Percentiles rank a stretch among this genome's conserved stretches.
phyloP scores from a whole-genome alignment of 2,888 invertebrate genomes.

The Phortica okadai region DNA sequence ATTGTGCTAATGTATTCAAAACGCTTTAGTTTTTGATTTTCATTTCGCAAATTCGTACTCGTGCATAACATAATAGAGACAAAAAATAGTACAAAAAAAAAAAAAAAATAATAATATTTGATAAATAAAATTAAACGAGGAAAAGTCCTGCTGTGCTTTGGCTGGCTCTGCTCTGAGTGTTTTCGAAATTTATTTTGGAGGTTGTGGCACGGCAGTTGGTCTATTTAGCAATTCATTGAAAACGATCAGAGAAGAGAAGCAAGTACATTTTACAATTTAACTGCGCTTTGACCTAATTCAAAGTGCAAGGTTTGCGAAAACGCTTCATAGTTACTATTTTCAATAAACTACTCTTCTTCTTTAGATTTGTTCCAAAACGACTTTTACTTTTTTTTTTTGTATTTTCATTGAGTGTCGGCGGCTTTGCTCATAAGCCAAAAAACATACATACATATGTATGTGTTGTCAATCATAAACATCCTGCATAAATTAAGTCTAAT shows the following conservation, averaged over 20 bases:
- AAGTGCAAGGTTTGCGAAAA: conserved; percentile 28
- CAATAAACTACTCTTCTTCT: not conserved
- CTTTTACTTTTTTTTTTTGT: conserved; percentile 16
- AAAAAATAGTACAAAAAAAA: not conserved
- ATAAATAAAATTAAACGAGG: conserved; percentile 52
- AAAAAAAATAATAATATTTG: not conserved
- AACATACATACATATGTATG: too few relatives aligned
- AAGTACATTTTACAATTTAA: conserved; percentile 6
- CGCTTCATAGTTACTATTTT: not conserved
- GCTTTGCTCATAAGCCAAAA: not conserved
- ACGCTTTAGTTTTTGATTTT: too few relatives aligned
- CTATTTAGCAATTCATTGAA: conserved; percentile 16
- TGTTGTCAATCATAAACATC: conserved; percentile 59
- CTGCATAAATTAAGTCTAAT: conserved; percentile 50
- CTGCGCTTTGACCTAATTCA: conserved; percentile 30
- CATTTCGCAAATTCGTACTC: not conserved
- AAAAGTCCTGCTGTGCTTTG: conserved; percentile 61
- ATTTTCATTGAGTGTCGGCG: not conserved
- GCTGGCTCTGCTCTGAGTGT: conserved; percentile 2
- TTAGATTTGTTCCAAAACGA: not conserved
- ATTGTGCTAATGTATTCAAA: too few relatives aligned
- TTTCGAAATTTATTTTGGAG: conserved; percentile 25
- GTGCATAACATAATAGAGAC: not conserved
- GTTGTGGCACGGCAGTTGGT: conserved; percentile 27
- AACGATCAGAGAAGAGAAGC: not conserved